phyloP scores from a whole-genome alignment of 2,797 vertebrate species.

The Lerista edwardsae region DNA sequence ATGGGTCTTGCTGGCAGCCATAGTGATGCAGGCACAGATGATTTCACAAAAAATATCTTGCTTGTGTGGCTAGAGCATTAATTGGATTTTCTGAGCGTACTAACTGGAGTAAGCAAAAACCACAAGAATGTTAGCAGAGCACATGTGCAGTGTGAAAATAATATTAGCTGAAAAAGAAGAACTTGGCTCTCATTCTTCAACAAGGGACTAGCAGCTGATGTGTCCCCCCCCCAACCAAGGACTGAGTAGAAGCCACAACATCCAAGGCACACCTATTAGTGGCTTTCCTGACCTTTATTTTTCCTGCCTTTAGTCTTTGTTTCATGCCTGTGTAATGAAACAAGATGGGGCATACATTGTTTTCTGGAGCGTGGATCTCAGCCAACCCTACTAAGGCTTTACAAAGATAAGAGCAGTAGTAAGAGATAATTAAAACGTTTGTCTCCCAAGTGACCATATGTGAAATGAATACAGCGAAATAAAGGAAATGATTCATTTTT shows the following conservation, averaged over 20 bases:
- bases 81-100: background rate
- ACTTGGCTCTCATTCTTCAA: background rate
- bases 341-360: background rate
- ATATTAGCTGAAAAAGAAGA: background rate
- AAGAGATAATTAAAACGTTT: background rate
- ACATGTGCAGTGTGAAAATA: slow-evolving; percentile 10
- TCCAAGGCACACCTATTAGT: background rate
- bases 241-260: background rate
- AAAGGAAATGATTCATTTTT: background rate
- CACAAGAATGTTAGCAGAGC: background rate
- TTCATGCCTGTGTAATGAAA: background rate
- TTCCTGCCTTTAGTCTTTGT: background rate
- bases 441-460: background rate
- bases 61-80: background rate
- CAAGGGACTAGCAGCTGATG: slow-evolving; percentile 8
- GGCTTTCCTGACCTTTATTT: background rate
- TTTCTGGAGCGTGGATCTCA: background rate
- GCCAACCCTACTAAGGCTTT: background rate
- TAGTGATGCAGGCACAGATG: background rate
- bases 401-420: background rate
- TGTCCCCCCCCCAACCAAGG: background rate
- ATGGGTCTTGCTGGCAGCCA: background rate
- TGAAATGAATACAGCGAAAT: background rate
- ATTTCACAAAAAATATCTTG: slow-evolving; percentile 18
- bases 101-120: background rate